Conservation (phyloP, 1,140 invertebrate genomes). For the Tribolium castaneum region DNA sequence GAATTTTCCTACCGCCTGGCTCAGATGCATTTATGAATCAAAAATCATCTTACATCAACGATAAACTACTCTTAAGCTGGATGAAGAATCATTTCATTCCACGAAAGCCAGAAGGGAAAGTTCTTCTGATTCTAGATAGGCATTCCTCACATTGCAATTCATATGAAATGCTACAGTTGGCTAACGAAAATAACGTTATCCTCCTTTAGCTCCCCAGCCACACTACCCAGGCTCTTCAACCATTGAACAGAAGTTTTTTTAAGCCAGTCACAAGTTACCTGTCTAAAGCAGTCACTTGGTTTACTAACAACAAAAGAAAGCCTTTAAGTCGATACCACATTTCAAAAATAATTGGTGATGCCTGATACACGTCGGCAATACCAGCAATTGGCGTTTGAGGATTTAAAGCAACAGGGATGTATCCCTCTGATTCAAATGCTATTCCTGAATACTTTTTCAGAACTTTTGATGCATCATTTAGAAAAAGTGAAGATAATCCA, state of each 20-base stretch:
- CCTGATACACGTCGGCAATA: not conserved
- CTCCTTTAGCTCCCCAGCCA: not conserved
- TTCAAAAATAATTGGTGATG: not conserved
- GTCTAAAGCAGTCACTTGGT: no score
- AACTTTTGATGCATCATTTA: not conserved
- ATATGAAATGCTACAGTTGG: constrained; percentile 38
- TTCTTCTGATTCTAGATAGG: constrained; percentile 59
- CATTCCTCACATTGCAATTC: constrained; percentile 53
- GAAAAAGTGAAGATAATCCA: not conserved
- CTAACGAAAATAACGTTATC: not conserved
- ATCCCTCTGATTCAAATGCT: not conserved
- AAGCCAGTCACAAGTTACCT: no score
- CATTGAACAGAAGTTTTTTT: no score
- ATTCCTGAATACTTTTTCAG: constrained; percentile 26
- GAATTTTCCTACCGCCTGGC: constrained; percentile 46
- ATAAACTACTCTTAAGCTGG: constrained; percentile 49
- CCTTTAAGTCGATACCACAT: no score
- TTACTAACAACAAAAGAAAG: no score
- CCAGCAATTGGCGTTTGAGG: not conserved
- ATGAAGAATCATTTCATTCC: constrained; percentile 59
- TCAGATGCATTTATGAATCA: constrained; percentile 43
- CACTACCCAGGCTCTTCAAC: no score
- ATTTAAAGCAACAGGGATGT: constrained; percentile 29
- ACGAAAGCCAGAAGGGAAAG: constrained; percentile 30
- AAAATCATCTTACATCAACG: constrained; percentile 44